Conservation (phyloP, 2,113 vertebrate genomes). For the Micronycteris hirsuta region DNA sequence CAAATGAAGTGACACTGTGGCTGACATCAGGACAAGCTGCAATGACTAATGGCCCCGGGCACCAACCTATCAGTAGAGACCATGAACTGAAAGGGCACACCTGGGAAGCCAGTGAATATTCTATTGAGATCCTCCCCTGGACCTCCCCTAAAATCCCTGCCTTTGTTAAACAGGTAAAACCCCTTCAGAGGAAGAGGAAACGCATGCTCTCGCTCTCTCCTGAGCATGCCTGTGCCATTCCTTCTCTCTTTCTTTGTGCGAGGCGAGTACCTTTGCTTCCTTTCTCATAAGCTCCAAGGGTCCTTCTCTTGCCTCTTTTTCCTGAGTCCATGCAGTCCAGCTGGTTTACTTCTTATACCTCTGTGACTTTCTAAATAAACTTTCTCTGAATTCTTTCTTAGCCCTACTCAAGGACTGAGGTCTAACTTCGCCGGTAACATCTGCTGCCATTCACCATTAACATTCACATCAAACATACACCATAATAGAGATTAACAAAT, state of each 20-base stretch:
- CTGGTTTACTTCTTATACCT: not conserved
- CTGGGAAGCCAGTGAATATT: not conserved
- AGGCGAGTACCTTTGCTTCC: not conserved
- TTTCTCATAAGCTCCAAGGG: not conserved
- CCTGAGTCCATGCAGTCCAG: not conserved
- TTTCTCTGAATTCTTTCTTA: not conserved
- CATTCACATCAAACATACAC: not conserved
- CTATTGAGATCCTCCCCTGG: not conserved
- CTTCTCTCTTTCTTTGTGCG: not conserved
- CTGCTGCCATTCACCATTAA: not conserved
- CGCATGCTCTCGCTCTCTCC: not conserved
- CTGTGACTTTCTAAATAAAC: not conserved
- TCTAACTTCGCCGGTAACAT: not conserved
- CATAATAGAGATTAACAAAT: not conserved
- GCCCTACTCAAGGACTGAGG: not conserved
- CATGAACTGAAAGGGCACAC: not conserved
- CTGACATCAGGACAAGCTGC: not conserved
- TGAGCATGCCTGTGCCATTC: not conserved
- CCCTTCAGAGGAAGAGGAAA: not conserved
- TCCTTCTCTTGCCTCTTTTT: not conserved
- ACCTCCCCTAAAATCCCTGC: not conserved
- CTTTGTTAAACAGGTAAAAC: not conserved
- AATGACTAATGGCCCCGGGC: not conserved
- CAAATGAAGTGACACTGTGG: not conserved
- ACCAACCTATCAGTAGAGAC: not conserved